Percentiles rank a stretch among this genome's conserved stretches.
Evolutionary conservation across 2,113 vertebrate species (phyloP).

Genomic region (Rhea pennata): DNA sequence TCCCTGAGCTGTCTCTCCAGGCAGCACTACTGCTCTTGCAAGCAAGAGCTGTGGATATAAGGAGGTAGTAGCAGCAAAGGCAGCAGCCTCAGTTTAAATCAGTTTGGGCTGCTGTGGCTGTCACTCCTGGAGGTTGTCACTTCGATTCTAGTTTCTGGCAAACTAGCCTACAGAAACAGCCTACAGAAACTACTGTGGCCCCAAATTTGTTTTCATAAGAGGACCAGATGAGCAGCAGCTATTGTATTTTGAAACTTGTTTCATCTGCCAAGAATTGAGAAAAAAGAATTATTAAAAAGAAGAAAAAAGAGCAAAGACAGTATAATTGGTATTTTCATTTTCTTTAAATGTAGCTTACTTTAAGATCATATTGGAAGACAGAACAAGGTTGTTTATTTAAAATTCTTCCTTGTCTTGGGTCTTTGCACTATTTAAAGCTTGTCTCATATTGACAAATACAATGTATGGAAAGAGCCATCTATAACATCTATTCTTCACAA

Average conservation of each 20-base stretch:
- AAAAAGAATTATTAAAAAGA: neutral
- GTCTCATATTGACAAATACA: neutral
- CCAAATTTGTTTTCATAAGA: neutral
- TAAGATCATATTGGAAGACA: neutral
- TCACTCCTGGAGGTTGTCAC: neutral
- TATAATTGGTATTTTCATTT: neutral
- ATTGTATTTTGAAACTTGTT: neutral
- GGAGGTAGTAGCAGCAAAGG: neutral
- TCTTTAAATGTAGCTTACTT: neutral
- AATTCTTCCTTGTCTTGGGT: neutral
- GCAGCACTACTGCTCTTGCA: neutral
- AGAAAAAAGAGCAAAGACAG: neutral
- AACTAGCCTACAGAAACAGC: neutral
- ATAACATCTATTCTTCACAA: neutral
- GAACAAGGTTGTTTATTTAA: neutral
- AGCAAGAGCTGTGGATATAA: neutral
- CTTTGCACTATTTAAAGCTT: neutral
- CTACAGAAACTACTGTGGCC: neutral
- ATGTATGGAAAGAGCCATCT: neutral
- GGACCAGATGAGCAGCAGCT: neutral
- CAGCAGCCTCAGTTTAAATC: neutral
- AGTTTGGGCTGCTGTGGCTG: neutral
- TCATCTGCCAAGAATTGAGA: neutral
- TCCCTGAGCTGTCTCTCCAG: neutral
- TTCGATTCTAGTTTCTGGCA: neutral